Evolutionary conservation across 2,113 vertebrate genomes (phyloP).

Genomic region (Campylomormyrus tamandua): DNA sequence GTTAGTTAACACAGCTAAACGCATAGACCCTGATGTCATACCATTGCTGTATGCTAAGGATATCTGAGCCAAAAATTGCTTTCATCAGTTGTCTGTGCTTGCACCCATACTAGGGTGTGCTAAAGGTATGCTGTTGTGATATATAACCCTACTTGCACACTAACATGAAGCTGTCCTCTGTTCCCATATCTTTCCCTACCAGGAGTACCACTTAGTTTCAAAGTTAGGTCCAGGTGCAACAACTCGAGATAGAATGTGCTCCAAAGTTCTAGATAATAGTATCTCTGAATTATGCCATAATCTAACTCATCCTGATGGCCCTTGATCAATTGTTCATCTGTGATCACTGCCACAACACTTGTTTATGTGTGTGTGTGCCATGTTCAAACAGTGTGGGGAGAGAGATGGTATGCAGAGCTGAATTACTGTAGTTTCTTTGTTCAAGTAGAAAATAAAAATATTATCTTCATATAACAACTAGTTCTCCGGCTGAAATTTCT

Average conservation of each 20-base stretch:
- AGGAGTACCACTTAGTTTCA: background rate
- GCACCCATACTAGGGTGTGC: background rate
- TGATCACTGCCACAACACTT: background rate
- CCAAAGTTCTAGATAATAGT: background rate
- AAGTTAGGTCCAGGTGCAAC: background rate
- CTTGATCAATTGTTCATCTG: background rate
- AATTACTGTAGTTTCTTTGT: background rate
- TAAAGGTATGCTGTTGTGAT: background rate
- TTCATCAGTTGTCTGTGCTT: background rate
- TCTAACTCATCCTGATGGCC: background rate
- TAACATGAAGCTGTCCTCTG: background rate
- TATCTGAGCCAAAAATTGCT: background rate
- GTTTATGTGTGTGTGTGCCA: background rate
- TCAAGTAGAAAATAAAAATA: background rate
- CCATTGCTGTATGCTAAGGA: background rate
- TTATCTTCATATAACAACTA: background rate
- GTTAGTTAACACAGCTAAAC: background rate
- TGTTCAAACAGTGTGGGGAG: too few relatives aligned
- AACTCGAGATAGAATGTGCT: background rate
- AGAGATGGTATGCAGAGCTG: too few relatives aligned
- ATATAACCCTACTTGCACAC: background rate
- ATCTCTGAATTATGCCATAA: background rate
- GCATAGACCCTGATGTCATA: background rate
- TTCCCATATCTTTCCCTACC: background rate
- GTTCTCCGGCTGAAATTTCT: background rate